Evolutionary conservation across 2,113 vertebrate species (phyloP).

Genomic region (Equus quagga): DNA sequence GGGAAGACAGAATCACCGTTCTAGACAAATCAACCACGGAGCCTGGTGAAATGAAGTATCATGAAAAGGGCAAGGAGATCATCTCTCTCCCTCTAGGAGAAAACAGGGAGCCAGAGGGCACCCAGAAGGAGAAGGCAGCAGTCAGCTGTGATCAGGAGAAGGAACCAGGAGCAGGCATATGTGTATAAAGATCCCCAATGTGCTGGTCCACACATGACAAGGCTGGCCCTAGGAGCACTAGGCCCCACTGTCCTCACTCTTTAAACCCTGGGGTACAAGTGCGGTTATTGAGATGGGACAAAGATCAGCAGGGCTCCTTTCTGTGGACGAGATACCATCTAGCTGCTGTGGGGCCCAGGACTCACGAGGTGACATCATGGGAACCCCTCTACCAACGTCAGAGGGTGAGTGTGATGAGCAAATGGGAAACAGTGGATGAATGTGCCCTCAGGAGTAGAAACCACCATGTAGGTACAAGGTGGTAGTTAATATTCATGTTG

Average conservation of each 20-base stretch:
- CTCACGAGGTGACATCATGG: neutral
- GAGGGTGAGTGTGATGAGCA: neutral
- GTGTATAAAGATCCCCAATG: neutral
- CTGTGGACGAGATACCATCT: neutral
- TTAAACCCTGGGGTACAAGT: neutral
- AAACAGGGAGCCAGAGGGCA: neutral
- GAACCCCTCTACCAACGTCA: neutral
- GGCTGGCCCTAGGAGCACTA: neutral
- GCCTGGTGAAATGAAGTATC: neutral
- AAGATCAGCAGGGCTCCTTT: neutral
- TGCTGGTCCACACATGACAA: rapidly evolving
- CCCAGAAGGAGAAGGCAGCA: neutral
- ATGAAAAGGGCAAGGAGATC: neutral
- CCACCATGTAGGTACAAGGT: neutral
- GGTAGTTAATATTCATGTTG: neutral
- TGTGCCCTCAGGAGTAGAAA: neutral
- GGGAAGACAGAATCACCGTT: neutral
- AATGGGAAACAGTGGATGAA: neutral
- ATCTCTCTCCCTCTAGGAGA: neutral
- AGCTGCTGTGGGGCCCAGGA: neutral
- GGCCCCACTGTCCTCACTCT: neutral
- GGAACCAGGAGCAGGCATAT: neutral
- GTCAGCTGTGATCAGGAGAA: neutral
- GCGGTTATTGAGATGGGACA: neutral
- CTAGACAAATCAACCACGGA: neutral